Percentiles rank a stretch among this genome's conserved stretches.
Conservation (phyloP, 2,113 vertebrate species). For the Tragelaphus imberbis region DNA sequence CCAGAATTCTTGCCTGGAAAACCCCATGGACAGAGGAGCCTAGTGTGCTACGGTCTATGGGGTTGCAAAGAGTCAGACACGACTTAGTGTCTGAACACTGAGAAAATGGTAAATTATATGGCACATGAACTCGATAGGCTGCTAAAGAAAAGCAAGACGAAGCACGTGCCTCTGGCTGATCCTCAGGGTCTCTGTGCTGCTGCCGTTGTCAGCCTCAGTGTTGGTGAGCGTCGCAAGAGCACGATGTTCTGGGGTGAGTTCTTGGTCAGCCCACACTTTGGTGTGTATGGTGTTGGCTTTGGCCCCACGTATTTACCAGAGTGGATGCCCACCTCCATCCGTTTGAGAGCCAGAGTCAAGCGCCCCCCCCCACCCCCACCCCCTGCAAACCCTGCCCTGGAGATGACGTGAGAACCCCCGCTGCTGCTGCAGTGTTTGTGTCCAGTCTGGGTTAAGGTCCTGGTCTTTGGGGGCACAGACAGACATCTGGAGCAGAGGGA, state of each 20-base stretch:
- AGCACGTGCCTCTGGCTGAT: neutral
- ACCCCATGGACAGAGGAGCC: neutral
- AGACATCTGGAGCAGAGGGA: neutral
- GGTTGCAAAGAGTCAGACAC: neutral
- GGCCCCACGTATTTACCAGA: fast-evolving
- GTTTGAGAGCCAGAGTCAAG: neutral
- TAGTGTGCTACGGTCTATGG: fast-evolving
- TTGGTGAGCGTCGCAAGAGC: neutral
- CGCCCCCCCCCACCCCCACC: fast-evolving
- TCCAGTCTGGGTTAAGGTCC: neutral
- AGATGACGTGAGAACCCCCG: fast-evolving
- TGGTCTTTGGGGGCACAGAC: neutral
- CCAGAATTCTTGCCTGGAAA: neutral
- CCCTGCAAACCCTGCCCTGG: neutral
- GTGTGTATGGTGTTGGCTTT: neutral
- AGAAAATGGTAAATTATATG: neutral
- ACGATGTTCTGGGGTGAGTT: neutral
- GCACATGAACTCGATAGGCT: neutral
- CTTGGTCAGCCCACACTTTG: fast-evolving
- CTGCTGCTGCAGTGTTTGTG: fast-evolving
- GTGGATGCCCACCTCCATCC: neutral
- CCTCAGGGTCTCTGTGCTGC: fast-evolving
- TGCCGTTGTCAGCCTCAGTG: neutral
- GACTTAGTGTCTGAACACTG: too few species aligned
- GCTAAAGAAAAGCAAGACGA: neutral